Percentiles rank a stretch among this genome's conserved stretches.
phyloP scores from a whole-genome alignment of 2,888 invertebrate species.

The Tyria jacobaeae region DNA sequence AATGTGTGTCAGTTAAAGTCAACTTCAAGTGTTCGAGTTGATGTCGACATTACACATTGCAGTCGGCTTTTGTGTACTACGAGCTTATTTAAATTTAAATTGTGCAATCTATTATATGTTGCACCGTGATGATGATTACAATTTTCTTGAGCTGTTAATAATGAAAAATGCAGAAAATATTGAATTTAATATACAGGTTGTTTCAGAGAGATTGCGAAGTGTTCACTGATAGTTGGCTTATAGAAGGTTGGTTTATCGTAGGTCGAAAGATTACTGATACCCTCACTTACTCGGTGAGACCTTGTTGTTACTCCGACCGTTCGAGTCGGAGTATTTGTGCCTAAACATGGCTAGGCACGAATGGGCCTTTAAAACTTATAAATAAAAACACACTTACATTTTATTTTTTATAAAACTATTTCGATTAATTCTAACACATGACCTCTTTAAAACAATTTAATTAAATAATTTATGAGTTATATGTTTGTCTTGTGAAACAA shows the following conservation, averaged over 20 bases:
- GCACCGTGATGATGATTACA: background rate
- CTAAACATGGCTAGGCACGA: too few species aligned
- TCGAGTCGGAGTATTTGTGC: too few species aligned
- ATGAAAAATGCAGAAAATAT: too few species aligned
- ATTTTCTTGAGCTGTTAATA: too few species aligned
- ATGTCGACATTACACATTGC: slow-evolving; percentile 14
- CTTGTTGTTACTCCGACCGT: too few species aligned
- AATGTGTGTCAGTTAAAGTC: slow-evolving; percentile 21
- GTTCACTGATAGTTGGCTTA: too few species aligned
- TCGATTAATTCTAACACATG: background rate
- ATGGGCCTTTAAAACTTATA: too few species aligned
- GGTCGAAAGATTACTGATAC: too few species aligned
- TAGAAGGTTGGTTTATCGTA: too few species aligned
- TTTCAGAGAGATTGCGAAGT: too few species aligned
- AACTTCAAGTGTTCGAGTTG: slow-evolving; percentile 7
- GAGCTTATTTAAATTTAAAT: slow-evolving; percentile 1
- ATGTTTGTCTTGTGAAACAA: slow-evolving; percentile 8
- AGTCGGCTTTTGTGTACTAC: slow-evolving; percentile 3
- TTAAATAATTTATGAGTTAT: slow-evolving; percentile 6
- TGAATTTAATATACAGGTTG: too few species aligned
- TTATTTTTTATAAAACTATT: background rate
- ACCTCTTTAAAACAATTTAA: background rate
- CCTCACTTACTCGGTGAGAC: too few species aligned
- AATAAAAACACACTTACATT: background rate
- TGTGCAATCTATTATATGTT: background rate